Conservation (phyloP, 2,888 invertebrate species). For the Meta bourneti region DNA sequence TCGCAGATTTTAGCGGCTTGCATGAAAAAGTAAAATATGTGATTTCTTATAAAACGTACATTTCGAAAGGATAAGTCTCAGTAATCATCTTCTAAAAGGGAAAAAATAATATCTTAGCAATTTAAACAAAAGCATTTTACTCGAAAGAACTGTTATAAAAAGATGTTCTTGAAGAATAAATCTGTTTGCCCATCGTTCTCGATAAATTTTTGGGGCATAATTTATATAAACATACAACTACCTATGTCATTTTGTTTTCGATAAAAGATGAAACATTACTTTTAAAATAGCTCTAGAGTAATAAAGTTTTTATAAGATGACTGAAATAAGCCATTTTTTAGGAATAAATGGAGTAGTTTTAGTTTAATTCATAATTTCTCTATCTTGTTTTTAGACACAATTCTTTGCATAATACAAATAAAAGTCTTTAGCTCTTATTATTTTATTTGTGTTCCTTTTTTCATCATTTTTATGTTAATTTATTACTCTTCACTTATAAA, state of each 20-base stretch:
- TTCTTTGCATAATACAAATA: no score
- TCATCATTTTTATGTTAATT: no score
- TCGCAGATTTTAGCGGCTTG: no score
- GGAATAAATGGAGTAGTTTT: not conserved
- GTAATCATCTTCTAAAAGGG: not conserved
- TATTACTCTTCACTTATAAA: no score
- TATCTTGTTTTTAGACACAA: no score
- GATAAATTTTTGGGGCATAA: not conserved
- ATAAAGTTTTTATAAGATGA: not conserved
- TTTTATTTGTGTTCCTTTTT: no score
- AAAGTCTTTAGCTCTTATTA: no score
- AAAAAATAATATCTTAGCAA: not conserved
- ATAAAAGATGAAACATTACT: not conserved
- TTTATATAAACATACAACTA: not conserved
- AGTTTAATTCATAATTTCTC: no score
- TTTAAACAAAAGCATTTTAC: not conserved
- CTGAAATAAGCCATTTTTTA: not conserved
- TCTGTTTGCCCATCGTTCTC: not conserved
- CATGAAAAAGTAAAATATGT: not conserved
- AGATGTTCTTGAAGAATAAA: not conserved
- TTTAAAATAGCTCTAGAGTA: not conserved
- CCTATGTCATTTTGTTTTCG: not conserved
- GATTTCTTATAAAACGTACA: not conserved
- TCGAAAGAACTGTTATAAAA: not conserved
- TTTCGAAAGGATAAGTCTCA: not conserved